Percentiles rank a stretch among this genome's conserved stretches.
These are phyloP conservation scores for Amblyornis subalaris DNA, from an alignment of 2,113 vertebrate genomes.

Conservation along the genomic window DNA sequence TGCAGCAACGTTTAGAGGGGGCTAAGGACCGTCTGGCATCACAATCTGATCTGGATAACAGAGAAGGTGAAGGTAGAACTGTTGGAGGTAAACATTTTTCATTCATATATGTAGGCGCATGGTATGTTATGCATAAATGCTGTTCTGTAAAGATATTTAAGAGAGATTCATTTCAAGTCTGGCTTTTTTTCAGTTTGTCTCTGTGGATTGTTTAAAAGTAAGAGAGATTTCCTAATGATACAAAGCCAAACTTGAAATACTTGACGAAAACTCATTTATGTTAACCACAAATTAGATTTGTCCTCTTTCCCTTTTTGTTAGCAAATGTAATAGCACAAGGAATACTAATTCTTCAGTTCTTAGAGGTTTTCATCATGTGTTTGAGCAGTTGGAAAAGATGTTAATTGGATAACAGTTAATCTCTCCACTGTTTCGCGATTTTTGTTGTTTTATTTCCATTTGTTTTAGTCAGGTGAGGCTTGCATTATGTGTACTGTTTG, in stretches of 20 bases:
- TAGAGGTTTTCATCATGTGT: not conserved
- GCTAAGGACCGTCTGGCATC: constrained; percentile 85
- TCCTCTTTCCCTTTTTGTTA: not conserved
- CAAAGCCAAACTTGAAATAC: not conserved
- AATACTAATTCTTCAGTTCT: not conserved
- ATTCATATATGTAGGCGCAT: not conserved
- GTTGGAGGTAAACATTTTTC: constrained; percentile 53
- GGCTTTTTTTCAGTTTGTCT: not conserved
- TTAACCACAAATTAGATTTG: not conserved
- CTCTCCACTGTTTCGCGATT: not conserved
- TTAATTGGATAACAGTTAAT: not conserved
- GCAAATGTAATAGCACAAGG: not conserved
- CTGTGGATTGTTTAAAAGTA: not conserved
- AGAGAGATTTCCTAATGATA: not conserved
- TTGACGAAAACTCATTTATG: not conserved
- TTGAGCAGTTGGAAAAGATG: not conserved
- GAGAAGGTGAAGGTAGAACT: constrained; percentile 68
- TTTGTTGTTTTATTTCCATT: not conserved
- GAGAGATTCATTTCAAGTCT: not conserved
- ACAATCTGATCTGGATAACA: constrained; percentile 71
- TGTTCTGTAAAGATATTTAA: not conserved
- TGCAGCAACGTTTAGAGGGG: constrained; percentile 85
- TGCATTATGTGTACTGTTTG: not conserved
- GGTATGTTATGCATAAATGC: not conserved
- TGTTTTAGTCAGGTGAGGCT: not conserved